Base-by-base conservation (phyloP, 2,888 invertebrate genomes). In the Cheilosia urbana region DNA sequence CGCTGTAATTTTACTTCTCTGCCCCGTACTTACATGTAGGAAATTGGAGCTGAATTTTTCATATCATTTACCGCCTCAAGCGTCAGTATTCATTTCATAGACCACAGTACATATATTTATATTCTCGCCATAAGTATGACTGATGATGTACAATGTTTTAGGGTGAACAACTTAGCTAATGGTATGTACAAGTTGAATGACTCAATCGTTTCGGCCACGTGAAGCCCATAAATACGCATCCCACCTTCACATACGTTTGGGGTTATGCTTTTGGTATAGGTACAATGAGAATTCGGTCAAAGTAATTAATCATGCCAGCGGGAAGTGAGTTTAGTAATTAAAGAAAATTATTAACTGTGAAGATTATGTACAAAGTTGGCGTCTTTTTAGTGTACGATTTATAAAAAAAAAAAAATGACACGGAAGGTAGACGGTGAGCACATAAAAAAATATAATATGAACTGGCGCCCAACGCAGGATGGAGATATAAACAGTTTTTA, bases 181-280 rank as follows among this genome's bases (percentile, higher is more conserved):
- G 47, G 47, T 17, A 47, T 60, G 45, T 45, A 66, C 11, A 42
- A 75, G 49, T 66, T 76, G 24, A 76, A 76, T 62, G 60, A 68
- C 68, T 76, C 60, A 76, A 76, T 68, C 66, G 51, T 21, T 40
- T 58, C 58, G 30, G 57, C 57, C 65, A 58, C 53, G 63, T 73
- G 45, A 4, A 73, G 55, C 34, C 34, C 37, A 45, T 42, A 62
- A 72, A 42, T 42, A 51, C n/a, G n/a, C 15, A 42, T 24, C 4
- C 7, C 27, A 53, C 17, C 51, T 40, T 40, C 3, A 17, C 34
- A 15, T 37, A 51, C 21, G 21, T 15, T 68, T 6, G 7, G 27
- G 53, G 42, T 27, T 53, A 15, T 53, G 7, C 30, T 30, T 30
- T 9, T 9, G 30, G 9, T 9, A 13, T 3, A 15, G 19, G 17